Base-by-base conservation (phyloP, 1,140 invertebrate species). In the Portunus trituberculatus region DNA sequence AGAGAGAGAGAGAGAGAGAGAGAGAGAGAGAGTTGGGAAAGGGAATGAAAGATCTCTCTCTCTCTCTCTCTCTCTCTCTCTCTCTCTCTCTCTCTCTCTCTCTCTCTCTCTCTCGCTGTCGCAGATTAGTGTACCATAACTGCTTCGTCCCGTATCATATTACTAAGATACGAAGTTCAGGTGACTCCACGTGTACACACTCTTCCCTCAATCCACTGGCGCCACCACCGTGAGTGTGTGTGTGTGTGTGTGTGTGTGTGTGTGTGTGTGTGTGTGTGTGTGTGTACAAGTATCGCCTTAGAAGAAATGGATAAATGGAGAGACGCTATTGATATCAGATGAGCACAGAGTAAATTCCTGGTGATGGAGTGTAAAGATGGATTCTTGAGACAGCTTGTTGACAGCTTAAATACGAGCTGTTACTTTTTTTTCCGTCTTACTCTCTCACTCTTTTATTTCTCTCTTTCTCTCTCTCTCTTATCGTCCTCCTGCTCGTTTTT, bases 51-150 rank as follows among this genome's bases (percentile, higher is more conserved):
- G 83, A 4, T 39, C 31, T 31, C 88, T 46, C 88, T 90, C 31
- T 31, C 88, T 46, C 88, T 90, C 31, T 31, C 88, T 46, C 88
- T 90, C 31, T 31, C 88, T 46, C 88, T 90, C 31, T 31, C 88
- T 46, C 88, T 90, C 31, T 31, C 88, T 46, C 88, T 90, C 31
- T 31, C 88, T 46, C 88, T 90, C 31, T 31, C 88, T 46, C 88
- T 90, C 31, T 31, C 88, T 46, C 88, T 90, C 31, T 86, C 83
- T 88, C 29, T 39, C 86, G 4, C 31, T 39, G 4, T 88, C 29
- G 48, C 39, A 46, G 39, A n/a, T 48, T 48, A 39, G 16, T 25
- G 25, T 87, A 46, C 39, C 84, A 87, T 39, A 46, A 87, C 31
- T 32, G 31, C 29, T 87, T 87, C 84, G 84, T 87, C 84, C 16